A percentile compares a stretch with the other conserved stretches of the same genome.
phyloP scores from a whole-genome alignment of 1,140 invertebrate genomes.

The Neodiprion lecontei region DNA sequence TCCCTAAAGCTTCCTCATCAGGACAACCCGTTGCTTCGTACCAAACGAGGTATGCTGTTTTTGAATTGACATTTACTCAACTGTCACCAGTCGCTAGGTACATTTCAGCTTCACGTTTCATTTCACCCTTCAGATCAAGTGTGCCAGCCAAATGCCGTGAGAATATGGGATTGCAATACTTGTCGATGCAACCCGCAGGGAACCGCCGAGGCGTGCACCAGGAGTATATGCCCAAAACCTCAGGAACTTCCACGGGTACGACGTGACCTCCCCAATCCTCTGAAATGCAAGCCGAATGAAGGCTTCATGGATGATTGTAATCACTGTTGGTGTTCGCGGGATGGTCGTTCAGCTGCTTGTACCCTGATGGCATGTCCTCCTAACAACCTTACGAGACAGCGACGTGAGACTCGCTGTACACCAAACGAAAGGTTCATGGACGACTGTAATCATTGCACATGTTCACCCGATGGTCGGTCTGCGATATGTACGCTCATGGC shows the following conservation, averaged over 20 bases:
- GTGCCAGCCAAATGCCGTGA: not conserved
- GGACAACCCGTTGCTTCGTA: conserved; percentile 8
- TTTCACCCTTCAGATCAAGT: not conserved
- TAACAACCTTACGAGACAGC: not conserved
- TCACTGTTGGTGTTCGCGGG: not conserved
- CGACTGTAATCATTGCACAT: not conserved
- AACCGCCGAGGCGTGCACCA: conserved; percentile 8
- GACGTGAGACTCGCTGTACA: not conserved
- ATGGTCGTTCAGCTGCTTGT: conserved; percentile 3
- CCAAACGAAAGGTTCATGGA: not conserved
- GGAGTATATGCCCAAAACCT: not conserved
- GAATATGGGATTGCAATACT: not conserved
- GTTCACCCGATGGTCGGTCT: not conserved
- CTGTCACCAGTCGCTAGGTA: too few relatives aligned
- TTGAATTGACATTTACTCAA: too few relatives aligned
- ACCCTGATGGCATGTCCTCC: conserved; percentile 3
- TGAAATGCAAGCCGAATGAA: not conserved
- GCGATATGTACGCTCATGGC: not conserved
- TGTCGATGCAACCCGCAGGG: not conserved
- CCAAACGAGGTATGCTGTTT: not conserved
- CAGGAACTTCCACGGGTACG: not conserved
- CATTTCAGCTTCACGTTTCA: not conserved
- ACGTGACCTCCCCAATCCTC: not conserved
- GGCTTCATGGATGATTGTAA: not conserved
- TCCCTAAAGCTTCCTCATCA: conserved; percentile 1